Percentiles rank a stretch among this genome's conserved stretches.
Conservation (phyloP, 1,140 invertebrate species). For the Drosophila auraria region DNA sequence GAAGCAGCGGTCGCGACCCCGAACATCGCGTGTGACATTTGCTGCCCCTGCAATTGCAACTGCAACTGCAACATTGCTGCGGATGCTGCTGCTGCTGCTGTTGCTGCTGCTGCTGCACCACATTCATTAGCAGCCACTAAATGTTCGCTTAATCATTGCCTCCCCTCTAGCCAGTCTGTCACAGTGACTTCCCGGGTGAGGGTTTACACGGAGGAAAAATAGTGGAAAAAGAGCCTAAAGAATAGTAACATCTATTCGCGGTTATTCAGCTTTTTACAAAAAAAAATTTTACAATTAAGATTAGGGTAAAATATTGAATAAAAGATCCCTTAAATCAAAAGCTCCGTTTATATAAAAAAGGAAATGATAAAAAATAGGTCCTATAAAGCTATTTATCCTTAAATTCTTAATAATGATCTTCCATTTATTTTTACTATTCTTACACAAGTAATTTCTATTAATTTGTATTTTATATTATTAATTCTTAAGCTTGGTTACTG, state of each 20-base stretch:
- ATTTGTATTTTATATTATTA: too few species aligned
- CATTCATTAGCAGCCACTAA: conserved; percentile 82
- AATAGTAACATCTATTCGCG: too few species aligned
- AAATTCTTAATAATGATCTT: too few species aligned
- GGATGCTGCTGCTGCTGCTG: conserved; percentile 30
- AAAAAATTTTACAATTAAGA: neutral
- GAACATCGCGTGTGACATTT: conserved; percentile 80
- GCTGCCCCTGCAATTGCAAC: conserved; percentile 51
- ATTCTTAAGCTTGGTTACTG: neutral
- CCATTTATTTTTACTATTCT: neutral
- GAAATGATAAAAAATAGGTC: too few species aligned
- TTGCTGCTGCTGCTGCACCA: conserved; percentile 63
- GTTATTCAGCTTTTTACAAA: neutral
- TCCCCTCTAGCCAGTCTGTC: conserved; percentile 43
- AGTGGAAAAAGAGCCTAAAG: neutral
- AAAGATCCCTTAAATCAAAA: neutral
- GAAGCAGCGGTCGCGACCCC: conserved; percentile 65
- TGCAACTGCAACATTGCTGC: conserved; percentile 15
- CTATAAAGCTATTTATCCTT: too few species aligned
- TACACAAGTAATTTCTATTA: too few species aligned
- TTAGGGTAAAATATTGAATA: neutral
- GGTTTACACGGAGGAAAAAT: conserved; percentile 21
- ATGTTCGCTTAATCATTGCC: conserved; percentile 77
- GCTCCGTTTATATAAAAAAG: too few species aligned
- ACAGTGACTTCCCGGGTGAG: conserved; percentile 55